Percentiles rank a stretch among this genome's conserved stretches.
Conservation (phyloP, 2,797 vertebrate genomes). For the Paramormyrops hopkinsi region DNA sequence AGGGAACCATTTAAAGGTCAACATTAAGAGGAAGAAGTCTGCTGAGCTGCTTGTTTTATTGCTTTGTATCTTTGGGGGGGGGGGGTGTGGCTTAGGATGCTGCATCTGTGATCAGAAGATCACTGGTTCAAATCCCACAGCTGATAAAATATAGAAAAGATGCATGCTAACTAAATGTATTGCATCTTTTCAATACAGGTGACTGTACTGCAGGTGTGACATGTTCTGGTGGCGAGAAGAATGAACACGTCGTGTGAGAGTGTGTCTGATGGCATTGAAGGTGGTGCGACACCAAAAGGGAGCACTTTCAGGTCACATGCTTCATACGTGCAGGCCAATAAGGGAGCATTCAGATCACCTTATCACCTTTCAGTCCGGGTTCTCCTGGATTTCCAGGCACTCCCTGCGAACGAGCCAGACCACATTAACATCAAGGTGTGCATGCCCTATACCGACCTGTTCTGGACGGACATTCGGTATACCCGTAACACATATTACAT, state of each 20-base stretch:
- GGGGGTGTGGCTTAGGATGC: background rate
- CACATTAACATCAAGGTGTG: background rate
- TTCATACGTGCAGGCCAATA: constrained; percentile 69
- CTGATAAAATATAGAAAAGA: background rate
- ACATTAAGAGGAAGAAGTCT: background rate
- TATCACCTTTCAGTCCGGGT: constrained; percentile 99
- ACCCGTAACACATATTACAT: background rate
- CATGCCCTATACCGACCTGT: background rate
- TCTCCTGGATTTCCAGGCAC: constrained; percentile 93
- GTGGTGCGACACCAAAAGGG: background rate
- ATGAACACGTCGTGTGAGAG: background rate
- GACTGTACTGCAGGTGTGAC: background rate
- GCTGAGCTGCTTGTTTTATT: background rate
- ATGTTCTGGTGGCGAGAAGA: background rate
- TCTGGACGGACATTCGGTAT: background rate
- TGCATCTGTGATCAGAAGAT: background rate
- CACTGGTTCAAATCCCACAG: background rate
- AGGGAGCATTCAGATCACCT: constrained; percentile 85
- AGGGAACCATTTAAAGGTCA: background rate
- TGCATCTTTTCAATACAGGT: background rate
- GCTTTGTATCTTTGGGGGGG: background rate
- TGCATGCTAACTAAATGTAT: background rate
- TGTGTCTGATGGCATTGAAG: background rate
- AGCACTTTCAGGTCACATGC: constrained; percentile 46
- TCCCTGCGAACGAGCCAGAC: constrained; percentile 68